These are phyloP conservation scores for Capitulum mitella DNA, from an alignment of 2,888 invertebrate species.

Conservation along the genomic window DNA sequence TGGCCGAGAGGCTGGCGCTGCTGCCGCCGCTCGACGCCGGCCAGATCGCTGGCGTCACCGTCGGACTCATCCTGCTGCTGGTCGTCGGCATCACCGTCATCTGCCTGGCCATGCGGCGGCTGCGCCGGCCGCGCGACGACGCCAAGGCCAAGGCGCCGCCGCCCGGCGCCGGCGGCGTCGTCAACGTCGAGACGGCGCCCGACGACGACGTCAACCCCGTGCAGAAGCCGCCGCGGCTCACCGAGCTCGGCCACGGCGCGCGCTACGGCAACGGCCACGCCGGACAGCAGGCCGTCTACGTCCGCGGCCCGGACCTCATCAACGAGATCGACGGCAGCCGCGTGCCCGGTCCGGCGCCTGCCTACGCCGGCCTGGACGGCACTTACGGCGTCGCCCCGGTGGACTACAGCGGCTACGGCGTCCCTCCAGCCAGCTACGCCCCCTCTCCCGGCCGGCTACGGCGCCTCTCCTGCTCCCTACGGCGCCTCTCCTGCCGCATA, in stretches of 20 bases:
- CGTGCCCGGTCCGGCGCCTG: not conserved
- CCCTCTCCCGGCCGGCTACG: not conserved
- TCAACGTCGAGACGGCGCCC: conserved; percentile 16
- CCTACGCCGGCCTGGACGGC: not conserved
- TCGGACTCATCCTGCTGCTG: conserved; percentile 32
- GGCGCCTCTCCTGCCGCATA: not conserved
- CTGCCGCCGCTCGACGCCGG: conserved; percentile 31
- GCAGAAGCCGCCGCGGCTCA: conserved; percentile 36
- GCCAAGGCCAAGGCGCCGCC: conserved; percentile 28
- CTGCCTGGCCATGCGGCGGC: conserved; percentile 29
- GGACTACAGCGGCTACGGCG: not conserved
- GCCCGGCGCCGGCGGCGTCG: conserved; percentile 22
- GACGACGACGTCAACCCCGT: conserved; percentile 31
- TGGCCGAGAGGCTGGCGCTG: conserved; percentile 30
- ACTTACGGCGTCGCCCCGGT: not conserved
- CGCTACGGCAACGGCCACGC: not conserved
- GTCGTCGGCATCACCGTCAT: conserved; percentile 30
- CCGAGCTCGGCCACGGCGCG: conserved; percentile 27
- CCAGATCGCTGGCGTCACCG: conserved; percentile 34
- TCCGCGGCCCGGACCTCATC: conserved; percentile 18
- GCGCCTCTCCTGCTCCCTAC: not conserved
- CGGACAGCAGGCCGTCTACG: not conserved
- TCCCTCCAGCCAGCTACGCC: not conserved
- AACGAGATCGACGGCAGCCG: conserved; percentile 18
- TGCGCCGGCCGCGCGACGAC: conserved; percentile 11